Evolutionary conservation across 2,888 invertebrate species (phyloP), one percentile per base, ranked within the genome.

Genomic region (Branchellion lobata): DNA sequence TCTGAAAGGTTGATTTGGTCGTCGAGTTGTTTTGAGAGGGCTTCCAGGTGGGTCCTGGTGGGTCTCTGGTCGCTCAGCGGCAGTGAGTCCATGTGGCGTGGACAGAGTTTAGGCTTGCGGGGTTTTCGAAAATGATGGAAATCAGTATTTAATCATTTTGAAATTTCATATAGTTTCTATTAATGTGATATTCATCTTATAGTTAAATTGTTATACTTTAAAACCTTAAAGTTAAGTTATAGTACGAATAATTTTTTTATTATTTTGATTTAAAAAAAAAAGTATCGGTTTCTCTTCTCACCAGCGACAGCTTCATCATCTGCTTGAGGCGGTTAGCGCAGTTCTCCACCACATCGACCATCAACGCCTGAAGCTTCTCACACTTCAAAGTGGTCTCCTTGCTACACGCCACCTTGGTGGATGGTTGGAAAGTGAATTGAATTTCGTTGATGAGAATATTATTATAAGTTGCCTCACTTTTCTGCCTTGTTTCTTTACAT

Each of bases 321-420:
- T 65, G 74, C 29, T 75, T 79, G 53, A 81, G 57, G 11, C 81
- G 74, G 24, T 65, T 79, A 27, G 40, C 47, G 47, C 78, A 81
- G 47, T 78, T 81, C 21, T 79, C 79, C 21, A 79, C 81, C 21
- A 81, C 72, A 24, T 81, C 81, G 0, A 79, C 75, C 74, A 81
- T 74, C 21, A 81, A 40, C 18, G 31, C 53, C 51, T 47, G 61
- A 24, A 81, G 31, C 24, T 31, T 40, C 1, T 40, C 31, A 31
- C 71, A 34, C 40, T 79, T 73, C 33, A 73, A 51, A 29, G 61
- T 65, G 33, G 31, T 72, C 61, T 79, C 68, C 21, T 79, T 78
- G 31, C 29, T n/a, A 33, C 81, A 79, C 21, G 72, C 47, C 29
- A 79, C 68, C 81, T 81, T n/a, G 31, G n/a, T 29, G n/a, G 5